Evolutionary conservation across 2,797 vertebrate species (phyloP).

Genomic region (Atherinosoma microstoma): DNA sequence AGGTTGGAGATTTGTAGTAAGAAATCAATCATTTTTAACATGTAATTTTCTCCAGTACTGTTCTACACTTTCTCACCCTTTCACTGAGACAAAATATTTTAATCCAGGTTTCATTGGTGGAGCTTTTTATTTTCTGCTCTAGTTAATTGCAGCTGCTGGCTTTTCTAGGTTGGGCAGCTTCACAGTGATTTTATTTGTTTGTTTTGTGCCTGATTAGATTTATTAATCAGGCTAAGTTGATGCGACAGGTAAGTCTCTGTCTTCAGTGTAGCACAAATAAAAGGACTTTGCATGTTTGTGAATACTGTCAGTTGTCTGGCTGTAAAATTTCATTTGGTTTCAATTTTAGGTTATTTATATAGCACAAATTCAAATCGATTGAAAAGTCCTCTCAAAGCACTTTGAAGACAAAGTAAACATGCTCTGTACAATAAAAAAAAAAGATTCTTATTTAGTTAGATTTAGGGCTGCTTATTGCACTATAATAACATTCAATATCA

Average conservation of each 20-base stretch:
- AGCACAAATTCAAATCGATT: background rate
- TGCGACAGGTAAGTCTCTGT: background rate
- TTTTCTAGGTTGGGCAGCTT: background rate
- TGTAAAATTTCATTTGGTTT: background rate
- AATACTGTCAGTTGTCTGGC: background rate
- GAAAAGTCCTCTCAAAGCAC: background rate
- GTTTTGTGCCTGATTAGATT: background rate
- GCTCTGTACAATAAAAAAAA: too few species aligned
- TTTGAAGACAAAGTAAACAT: background rate
- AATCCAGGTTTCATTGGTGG: too few species aligned
- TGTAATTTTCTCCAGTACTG: too few species aligned
- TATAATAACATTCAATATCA: background rate
- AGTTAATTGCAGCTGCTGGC: too few species aligned
- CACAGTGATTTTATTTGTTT: background rate
- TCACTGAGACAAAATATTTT: too few species aligned
- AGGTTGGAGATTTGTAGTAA: too few species aligned
- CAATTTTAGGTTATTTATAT: background rate
- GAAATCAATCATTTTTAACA: too few species aligned
- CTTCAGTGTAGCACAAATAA: background rate
- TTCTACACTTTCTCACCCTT: too few species aligned
- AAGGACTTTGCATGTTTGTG: background rate
- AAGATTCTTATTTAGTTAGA: too few species aligned
- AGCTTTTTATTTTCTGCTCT: too few species aligned
- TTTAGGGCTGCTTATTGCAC: background rate
- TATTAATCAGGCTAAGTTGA: background rate